phyloP scores from a whole-genome alignment of 2,888 invertebrate genomes.

The Heliconius hortense region DNA sequence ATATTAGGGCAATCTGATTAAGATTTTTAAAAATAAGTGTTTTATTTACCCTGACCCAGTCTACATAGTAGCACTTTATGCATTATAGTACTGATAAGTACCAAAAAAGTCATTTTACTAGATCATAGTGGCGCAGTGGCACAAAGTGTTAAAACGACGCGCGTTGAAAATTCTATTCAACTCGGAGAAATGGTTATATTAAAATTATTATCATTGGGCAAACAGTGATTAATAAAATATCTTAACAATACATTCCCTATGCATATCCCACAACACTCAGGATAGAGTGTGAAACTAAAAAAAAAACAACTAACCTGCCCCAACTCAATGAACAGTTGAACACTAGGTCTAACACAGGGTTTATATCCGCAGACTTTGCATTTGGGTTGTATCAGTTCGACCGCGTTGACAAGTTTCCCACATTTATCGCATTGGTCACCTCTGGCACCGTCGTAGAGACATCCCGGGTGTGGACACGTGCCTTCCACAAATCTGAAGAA shows the following conservation, averaged over 20 bases:
- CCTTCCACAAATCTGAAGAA: slow-evolving; percentile 95
- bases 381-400: slow-evolving; percentile 90
- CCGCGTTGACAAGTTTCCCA: slow-evolving; percentile 96
- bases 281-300: background rate
- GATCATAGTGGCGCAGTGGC: too few species aligned
- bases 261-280: background rate
- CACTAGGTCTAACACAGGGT: slow-evolving; percentile 88
- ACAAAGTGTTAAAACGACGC: too few species aligned
- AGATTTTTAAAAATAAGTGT: too few species aligned
- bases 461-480: slow-evolving; percentile 93
- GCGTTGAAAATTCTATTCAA: too few species aligned
- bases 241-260: too few species aligned
- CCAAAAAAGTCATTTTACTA: too few species aligned
- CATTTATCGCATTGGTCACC: slow-evolving; percentile 99
- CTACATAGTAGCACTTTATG: too few species aligned
- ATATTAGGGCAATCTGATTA: background rate
- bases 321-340: slow-evolving; percentile 96
- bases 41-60: too few species aligned
- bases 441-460: slow-evolving; percentile 94
- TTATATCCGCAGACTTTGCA: slow-evolving; percentile 91
- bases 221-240: too few species aligned
- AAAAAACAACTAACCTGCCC: slow-evolving; percentile 84
- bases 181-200: too few species aligned
- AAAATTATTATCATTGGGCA: too few species aligned
- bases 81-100: too few species aligned